These are phyloP conservation scores for Cantharis nigra DNA, from an alignment of 2,888 invertebrate species.

Conservation along the genomic window DNA sequence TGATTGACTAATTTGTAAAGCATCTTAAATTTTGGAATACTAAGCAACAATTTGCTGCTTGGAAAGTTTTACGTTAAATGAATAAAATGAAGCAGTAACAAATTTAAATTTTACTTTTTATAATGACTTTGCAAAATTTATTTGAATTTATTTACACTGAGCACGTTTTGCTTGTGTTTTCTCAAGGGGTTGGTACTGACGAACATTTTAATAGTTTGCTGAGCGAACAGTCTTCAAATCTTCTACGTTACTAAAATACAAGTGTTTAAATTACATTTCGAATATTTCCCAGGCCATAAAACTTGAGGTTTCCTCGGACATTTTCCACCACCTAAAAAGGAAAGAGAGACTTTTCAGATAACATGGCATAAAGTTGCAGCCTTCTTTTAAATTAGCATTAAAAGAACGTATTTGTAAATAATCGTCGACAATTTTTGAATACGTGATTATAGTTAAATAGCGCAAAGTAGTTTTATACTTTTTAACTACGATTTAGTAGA, in stretches of 20 bases:
- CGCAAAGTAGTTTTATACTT: conserved; percentile 20
- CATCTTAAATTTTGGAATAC: not conserved
- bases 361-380: conserved; percentile 12
- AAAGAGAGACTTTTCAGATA: conserved; percentile 8
- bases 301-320: not conserved
- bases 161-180: conserved; percentile 26
- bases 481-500: conserved; percentile 10
- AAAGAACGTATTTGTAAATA: conserved; percentile 16
- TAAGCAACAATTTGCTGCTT: not conserved
- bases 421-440: conserved; percentile 21
- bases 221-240: conserved; percentile 17
- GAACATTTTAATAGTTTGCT: conserved; percentile 32
- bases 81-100: not conserved
- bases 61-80: not conserved
- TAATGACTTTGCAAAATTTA: conserved; percentile 1
- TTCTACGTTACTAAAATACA: conserved; percentile 21
- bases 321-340: not conserved
- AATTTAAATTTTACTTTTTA: not conserved
- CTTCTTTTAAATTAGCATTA: conserved; percentile 17
- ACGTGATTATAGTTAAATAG: conserved; percentile 15
- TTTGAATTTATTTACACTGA: conserved; percentile 26
- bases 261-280: conserved; percentile 23
- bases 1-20: not conserved
- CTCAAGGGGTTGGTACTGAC: conserved; percentile 29
- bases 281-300: conserved; percentile 8